These are phyloP conservation scores for Tyto alba DNA, from an alignment of 2,113 vertebrate species.

Conservation along the genomic window DNA sequence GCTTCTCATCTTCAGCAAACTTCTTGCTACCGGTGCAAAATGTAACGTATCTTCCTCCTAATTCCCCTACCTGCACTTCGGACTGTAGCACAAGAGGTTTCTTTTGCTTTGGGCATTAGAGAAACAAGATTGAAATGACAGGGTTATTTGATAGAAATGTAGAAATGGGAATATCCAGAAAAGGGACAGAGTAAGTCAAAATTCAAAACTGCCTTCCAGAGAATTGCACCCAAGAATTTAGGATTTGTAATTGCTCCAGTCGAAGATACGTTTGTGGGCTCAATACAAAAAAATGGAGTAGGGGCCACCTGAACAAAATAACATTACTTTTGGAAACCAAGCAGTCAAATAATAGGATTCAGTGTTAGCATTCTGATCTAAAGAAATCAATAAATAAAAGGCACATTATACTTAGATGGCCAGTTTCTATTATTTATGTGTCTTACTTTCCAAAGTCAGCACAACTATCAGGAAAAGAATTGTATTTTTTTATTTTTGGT, in stretches of 20 bases:
- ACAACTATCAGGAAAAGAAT: neutral
- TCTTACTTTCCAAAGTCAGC: neutral
- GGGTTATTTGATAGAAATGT: neutral
- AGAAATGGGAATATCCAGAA: neutral
- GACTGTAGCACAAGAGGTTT: neutral
- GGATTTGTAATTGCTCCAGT: neutral
- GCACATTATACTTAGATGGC: neutral
- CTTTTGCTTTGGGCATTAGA: neutral
- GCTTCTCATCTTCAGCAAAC: neutral
- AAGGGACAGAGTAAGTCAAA: neutral
- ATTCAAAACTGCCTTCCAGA: neutral
- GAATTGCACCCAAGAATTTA: neutral
- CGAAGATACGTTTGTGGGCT: neutral
- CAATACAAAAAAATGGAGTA: neutral
- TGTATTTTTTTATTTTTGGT: neutral
- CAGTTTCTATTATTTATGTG: neutral
- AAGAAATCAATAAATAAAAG: neutral
- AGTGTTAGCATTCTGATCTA: neutral
- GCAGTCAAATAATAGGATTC: neutral
- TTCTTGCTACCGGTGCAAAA: neutral
- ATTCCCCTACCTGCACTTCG: neutral
- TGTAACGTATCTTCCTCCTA: neutral
- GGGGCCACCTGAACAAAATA: neutral
- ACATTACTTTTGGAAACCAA: neutral
- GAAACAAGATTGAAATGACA: neutral